Evolutionary conservation across 2,888 invertebrate genomes (phyloP), one percentile per base, ranked within the genome.

Genomic region (Perithous albicinctus): DNA sequence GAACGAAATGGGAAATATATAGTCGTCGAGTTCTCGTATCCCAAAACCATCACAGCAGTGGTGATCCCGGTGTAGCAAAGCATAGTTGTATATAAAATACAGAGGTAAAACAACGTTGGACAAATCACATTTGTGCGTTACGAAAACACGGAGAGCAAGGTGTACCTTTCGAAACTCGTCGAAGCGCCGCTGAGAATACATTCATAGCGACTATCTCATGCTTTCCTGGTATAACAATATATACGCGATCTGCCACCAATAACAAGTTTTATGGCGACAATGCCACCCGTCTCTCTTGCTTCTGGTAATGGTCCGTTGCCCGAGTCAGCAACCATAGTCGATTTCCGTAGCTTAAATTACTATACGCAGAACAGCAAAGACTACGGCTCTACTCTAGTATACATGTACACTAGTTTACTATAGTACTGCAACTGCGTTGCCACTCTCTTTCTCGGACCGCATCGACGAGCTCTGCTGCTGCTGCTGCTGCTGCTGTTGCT

Each of bases 101-200:
- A n/a, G n/a, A n/a, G n/a, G n/a, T n/a, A n/a, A n/a, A 23, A 15
- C 46, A 70, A 59, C 12, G 15, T n/a, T 38, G 56, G 41, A 64
- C 46, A 69, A 76, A 63, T 70, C 38, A 46, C 48, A 29, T 66
- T n/a, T 70, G 75, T 12, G n/a, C 63, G 64, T 83, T 76, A 82
- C 78, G 78, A 83, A 80, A 83, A 80, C 12, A 78, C 12, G 74
- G 64, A 54, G 63, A 70, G 41, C 26, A 26, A 12, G 18, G 61
- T 64, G 61, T 75, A 46, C 67, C 83, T 82, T 80, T 82, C 80
- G 75, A 78, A 83, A 78, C 67, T 23, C 80, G 56, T 61, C 35
- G 75, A 77, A 64, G 56, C 43, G 38, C 12, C 41, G 66, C 48
- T 26, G 32, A 38, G 23, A 73, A 61, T 73, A 35, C 29, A 3